Base-by-base conservation (phyloP, 2,888 invertebrate species). In the Barypeithes pellucidus region DNA sequence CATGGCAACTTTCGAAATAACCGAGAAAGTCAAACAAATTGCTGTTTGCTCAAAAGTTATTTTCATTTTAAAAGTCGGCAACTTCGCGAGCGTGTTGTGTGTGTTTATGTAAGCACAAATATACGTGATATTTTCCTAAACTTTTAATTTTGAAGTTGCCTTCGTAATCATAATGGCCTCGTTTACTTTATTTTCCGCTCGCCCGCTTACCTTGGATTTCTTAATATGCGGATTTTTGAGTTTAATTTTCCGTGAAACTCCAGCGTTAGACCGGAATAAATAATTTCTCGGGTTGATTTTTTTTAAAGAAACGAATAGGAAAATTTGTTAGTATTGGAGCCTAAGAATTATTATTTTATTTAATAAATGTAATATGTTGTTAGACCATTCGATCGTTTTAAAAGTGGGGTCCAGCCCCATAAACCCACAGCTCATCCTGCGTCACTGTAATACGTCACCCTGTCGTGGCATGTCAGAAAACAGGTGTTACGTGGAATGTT, bases 81-180 rank as follows among this genome's bases (percentile, higher is more conserved):
- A 62, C 52, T 54, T 45, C 18, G 57, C 47, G 70, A 59, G 63
- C 70, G 57, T 65, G 57, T 67, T 60, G 72, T 72, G 66, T 71
- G 33, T 67, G 72, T 66, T 72, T 72, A 72, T 45, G 67, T 60
- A 67, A 52, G 45, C 65, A 65, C 71, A 59, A 50, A 60, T 47
- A 72, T 66, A 72, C 67, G 45, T 47, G 66, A 45, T 66, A 66
- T 72, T 67, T 61, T 39, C 61, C 16, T 41, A 29, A 72, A 72
- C 72, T 72, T 72, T 72, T 72, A 72, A 72, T 72, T 72, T 72
- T 43, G 65, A 72, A 72, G 66, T 66, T 66, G 66, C 65, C 67
- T 66, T 60, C 60, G 59, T 72, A 65, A 61, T 68, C 52, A 68
- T 71, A 59, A 66, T 66, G 43, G 50, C 60, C 57, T 39, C 65